Percentiles rank a stretch among this genome's conserved stretches.
phyloP scores from a whole-genome alignment of 2,113 vertebrate species.

The Mirounga angustirostris region DNA sequence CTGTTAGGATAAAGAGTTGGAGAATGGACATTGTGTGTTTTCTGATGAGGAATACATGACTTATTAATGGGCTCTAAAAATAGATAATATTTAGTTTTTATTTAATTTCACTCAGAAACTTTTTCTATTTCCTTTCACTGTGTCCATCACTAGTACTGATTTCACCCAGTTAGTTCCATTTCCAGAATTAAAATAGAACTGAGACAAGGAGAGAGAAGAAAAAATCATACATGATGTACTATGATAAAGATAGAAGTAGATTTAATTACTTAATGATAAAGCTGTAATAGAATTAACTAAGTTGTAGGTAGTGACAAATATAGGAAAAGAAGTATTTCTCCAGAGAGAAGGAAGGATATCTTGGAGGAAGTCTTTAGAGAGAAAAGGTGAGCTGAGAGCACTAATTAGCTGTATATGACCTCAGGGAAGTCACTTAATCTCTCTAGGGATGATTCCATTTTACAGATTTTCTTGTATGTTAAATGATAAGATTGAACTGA shows the following conservation, averaged over 20 bases:
- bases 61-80: not conserved
- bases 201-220: conserved; percentile 28
- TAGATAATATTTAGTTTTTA: not conserved
- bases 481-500: conserved; percentile 58
- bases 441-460: conserved; percentile 43
- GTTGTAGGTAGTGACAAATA: conserved; percentile 45
- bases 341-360: conserved; percentile 23
- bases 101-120: conserved; percentile 21
- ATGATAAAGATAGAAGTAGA: conserved; percentile 63
- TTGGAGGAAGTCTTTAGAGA: conserved; percentile 60
- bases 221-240: not conserved
- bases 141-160: not conserved
- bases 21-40: not conserved
- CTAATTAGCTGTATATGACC: conserved; percentile 61
- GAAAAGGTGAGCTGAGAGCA: conserved; percentile 34
- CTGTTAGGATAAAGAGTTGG: not conserved
- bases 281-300: conserved; percentile 55
- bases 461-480: conserved; percentile 45
- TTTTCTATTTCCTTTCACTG: conserved; percentile 3
- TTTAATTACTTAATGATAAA: conserved; percentile 60
- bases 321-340: conserved; percentile 56
- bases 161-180: conserved; percentile 17
- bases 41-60: not conserved
- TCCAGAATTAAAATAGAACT: conserved; percentile 50
- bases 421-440: conserved; percentile 56